These are phyloP conservation scores for Synanthedon vespiformis DNA, from an alignment of 2,888 invertebrate species.

Conservation along the genomic window DNA sequence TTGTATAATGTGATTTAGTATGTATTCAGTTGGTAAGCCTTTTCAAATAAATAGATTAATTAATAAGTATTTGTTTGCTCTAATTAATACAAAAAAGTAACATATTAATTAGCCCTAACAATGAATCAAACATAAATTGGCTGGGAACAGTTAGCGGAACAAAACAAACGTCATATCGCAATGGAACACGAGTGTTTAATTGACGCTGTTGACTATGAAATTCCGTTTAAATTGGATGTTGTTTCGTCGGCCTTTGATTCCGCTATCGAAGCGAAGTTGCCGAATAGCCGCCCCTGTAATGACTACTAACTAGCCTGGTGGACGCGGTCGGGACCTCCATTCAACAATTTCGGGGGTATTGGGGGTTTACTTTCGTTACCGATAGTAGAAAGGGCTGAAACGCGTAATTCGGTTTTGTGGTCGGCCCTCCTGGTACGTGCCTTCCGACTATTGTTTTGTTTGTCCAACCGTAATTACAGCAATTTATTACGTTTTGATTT, in stretches of 20 bases:
- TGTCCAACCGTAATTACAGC: constrained; percentile 33
- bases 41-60: too few relatives aligned
- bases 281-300: constrained; percentile 39
- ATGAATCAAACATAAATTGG: constrained; percentile 28
- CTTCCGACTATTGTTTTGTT: constrained; percentile 38
- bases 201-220: constrained; percentile 38
- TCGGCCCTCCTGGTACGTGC: constrained; percentile 25
- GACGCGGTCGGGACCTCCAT: constrained; percentile 1
- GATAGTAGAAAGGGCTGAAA: constrained; percentile 30
- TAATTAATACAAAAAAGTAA: constrained; percentile 1
- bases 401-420: constrained; percentile 46
- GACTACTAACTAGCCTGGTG: constrained; percentile 40
- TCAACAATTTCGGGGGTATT: constrained; percentile 10
- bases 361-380: constrained; percentile 33
- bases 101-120: constrained; percentile 14
- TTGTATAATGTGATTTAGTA: too few relatives aligned
- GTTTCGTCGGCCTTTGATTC: constrained; percentile 27
- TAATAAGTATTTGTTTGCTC: neutral
- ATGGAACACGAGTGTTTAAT: constrained; percentile 26
- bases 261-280: constrained; percentile 25
- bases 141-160: constrained; percentile 15
- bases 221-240: constrained; percentile 44
- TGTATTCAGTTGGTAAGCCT: too few relatives aligned
- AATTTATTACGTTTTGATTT: constrained; percentile 29
- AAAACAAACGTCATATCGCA: constrained; percentile 27